A percentile compares a stretch with the other conserved stretches of the same genome.
phyloP scores from a whole-genome alignment of 2,797 vertebrate species.

The Hipposideros larvatus region DNA sequence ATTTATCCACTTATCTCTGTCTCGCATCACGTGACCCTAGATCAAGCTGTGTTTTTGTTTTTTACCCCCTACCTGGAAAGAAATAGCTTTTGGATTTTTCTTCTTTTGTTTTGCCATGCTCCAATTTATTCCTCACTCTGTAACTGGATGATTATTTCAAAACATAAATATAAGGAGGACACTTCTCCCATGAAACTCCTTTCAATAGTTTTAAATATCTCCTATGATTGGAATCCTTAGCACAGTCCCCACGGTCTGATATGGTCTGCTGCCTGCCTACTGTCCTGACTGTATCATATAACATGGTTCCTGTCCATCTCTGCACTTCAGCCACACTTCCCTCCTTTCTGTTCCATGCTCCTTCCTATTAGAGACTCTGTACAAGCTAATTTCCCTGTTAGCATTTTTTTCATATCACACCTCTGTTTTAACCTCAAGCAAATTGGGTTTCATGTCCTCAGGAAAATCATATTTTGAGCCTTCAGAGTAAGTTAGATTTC shows the following conservation, averaged over 20 bases:
- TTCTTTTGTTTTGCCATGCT: background rate
- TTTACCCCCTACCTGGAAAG: background rate
- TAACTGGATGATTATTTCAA: background rate
- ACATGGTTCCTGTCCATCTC: background rate
- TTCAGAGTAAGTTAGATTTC: background rate
- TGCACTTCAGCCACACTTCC: fast-evolving
- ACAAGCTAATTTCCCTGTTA: background rate
- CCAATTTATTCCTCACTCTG: background rate
- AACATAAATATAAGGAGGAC: background rate
- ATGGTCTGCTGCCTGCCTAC: background rate
- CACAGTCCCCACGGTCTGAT: background rate
- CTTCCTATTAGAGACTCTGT: too few species aligned
- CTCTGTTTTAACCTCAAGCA: background rate
- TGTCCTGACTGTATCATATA: background rate
- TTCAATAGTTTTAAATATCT: background rate
- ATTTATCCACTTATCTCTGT: background rate
- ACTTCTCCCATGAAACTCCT: background rate
- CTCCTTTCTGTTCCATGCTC: background rate
- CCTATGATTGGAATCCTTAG: background rate
- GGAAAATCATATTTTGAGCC: background rate
- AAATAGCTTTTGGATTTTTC: background rate
- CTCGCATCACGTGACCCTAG: background rate
- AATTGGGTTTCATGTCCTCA: background rate
- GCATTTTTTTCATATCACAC: background rate
- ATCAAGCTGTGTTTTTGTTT: background rate